Base-by-base conservation (phyloP, 2,797 vertebrate genomes). In the Xiphorhynchus erythropygius region DNA sequence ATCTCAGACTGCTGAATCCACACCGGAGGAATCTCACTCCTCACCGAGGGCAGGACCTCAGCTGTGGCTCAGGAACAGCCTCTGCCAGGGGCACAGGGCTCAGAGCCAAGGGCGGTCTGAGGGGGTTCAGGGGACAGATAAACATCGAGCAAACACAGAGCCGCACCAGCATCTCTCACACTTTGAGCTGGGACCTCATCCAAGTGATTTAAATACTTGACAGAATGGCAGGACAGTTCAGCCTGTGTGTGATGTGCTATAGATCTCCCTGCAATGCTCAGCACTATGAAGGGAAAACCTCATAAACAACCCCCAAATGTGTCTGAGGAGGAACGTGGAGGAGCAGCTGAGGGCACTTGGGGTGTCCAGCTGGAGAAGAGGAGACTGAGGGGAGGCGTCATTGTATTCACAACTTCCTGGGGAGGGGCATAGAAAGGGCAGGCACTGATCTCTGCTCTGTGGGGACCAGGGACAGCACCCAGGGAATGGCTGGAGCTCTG, bases 101-200 rank as follows among this genome's bases (percentile, higher is more conserved):
- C 1, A 0, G 37, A 22, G 82, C 88, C 93, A 94, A 33, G 14
- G 33, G 12, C 64, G 44, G 23, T 19, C 23, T 9, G 28, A 59
- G 59, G 46, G 32, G 68, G 69, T 28, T 60, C 67, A 80, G 33
- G 27, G 41, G 35, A 63, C n/a, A 33, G 6, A 12, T 11, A 30
- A 33, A 47, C 7, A 0, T 10, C 14, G 46, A 23, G 47, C 56
- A 50, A 11, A 24, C 28, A 55, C 32, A 6, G 50, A 89, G 73
- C 33, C 5, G 1, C 0, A 0, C 6, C 3, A 5, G 8, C 1
- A 0, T 46, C 41, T 13, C 77, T 81, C 4, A 2, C 62, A 35
- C 4, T 74, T 68, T 60, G 35, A 22, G n/a, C 77, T 82, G 86
- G 71, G 92, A 89, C 28, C 35, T n/a, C 32, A 33, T 42, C 94